Base-by-base conservation (phyloP, 2,113 vertebrate genomes). In the Emydocephalus ijimae region DNA sequence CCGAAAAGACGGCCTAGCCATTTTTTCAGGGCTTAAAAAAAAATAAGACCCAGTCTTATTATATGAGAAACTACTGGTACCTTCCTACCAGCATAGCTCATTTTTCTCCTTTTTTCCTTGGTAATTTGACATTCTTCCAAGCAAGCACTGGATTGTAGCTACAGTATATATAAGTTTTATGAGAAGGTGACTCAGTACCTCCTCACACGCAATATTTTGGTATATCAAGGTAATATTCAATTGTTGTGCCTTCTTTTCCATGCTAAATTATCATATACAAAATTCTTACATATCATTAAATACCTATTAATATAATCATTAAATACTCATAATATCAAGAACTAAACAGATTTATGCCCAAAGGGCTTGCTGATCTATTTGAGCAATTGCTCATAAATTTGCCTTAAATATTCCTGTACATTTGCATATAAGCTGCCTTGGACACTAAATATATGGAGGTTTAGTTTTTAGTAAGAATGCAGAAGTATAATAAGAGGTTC, bases 381-480 rank as follows among this genome's bases (percentile, higher is more conserved):
- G 29, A 87, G 52, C 52, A 91, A 81, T 45, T 85, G 24, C 52
- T 64, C 55, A n/a, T 20, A 90, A 45, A 34, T 85, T 94, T 90
- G 50, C 39, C 90, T 87, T 87, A 50, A 43, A 87, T 91, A 87
- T 43, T 87, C 86, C 20, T 9, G 15, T 50, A 81, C 10, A 69
- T 2, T 57, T 55, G 24, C 57, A 92, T 21, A 20, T 18, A 56
- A 59, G 20, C 18, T 26, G 59, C 48, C n/a, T 29, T 87, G 21
- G 89, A 92, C 57, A 90, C 88, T 90, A 88, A 94, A 59, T 52
- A 88, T 23, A 88, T 23, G 52, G 54, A 85, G 55, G 85, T 50
- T 50, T 92, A 61, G 55, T 11, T 85, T 88, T 43, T 21, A 20
- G 29, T 29, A 90, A 88, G 9, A 90, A 90, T 39, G 9, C 6